A percentile compares a stretch with the other conserved stretches of the same genome.
These are phyloP conservation scores for Porites lutea DNA, from an alignment of 64 coral and sea anemone genomes.

Conservation along the genomic window DNA sequence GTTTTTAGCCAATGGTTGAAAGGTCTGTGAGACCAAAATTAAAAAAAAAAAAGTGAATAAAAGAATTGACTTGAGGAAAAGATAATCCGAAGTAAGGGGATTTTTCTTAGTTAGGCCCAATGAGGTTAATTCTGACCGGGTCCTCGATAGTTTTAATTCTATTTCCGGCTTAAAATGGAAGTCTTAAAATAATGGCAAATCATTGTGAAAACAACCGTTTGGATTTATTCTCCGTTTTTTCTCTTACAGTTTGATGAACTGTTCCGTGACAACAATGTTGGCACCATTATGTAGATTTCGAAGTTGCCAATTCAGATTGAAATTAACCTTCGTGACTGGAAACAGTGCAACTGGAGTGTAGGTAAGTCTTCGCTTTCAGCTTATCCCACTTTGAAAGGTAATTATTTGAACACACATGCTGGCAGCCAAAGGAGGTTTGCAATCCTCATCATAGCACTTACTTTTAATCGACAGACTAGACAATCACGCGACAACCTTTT, in stretches of 20 bases:
- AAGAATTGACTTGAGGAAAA: neutral
- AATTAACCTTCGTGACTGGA: conserved; percentile 1
- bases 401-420: neutral
- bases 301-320: neutral
- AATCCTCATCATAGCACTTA: conserved; percentile 12
- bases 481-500: too few species aligned
- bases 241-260: too few species aligned
- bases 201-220: neutral
- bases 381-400: conserved; percentile 29
- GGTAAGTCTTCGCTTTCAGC: conserved; percentile 9
- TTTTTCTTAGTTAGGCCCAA: neutral
- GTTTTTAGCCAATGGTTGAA: neutral
- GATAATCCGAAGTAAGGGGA: conserved; percentile 25
- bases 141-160: neutral
- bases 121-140: neutral
- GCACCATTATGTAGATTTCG: neutral
- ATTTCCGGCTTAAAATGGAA: conserved; percentile 33
- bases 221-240: neutral
- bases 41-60: neutral
- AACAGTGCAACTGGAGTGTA: neutral
- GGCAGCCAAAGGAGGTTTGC: neutral
- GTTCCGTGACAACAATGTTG: neutral
- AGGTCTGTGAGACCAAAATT: neutral
- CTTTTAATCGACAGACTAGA: neutral
- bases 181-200: neutral